phyloP scores from a whole-genome alignment of 1,140 invertebrate genomes.

The Lordiphosa collinella region DNA sequence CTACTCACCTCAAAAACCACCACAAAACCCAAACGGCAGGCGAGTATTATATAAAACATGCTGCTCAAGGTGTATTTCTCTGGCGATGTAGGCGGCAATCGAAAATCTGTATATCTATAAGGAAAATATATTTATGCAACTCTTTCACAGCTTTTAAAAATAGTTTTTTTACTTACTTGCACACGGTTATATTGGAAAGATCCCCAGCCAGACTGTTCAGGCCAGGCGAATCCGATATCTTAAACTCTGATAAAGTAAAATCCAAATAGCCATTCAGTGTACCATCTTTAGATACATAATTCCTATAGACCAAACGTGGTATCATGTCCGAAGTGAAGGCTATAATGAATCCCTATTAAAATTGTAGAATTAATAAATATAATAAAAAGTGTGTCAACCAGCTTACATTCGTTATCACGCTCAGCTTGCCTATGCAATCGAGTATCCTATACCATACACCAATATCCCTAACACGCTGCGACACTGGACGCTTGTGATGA shows the following conservation, averaged over 20 bases:
- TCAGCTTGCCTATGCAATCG: constrained; percentile 92
- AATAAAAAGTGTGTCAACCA: no score
- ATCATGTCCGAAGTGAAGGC: constrained; percentile 99
- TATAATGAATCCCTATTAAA: constrained; percentile 94
- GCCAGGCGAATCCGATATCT: constrained; percentile 86
- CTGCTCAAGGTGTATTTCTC: constrained; percentile 86
- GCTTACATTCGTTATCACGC: constrained; percentile 96
- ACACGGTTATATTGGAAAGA: constrained; percentile 50
- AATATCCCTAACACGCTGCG: constrained; percentile 91
- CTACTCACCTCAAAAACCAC: constrained; percentile 93
- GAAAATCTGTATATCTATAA: constrained; percentile 84
- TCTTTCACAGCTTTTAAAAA: background rate
- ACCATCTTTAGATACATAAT: constrained; percentile 82
- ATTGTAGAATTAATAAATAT: background rate
- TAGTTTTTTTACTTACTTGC: constrained; percentile 76
- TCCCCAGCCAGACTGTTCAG: constrained; percentile 62
- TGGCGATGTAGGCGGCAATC: constrained; percentile 85
- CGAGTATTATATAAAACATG: constrained; percentile 95
- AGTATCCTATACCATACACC: constrained; percentile 96
- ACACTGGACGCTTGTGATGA: constrained; percentile 91
- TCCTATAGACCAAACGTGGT: constrained; percentile 91
- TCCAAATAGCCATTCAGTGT: constrained; percentile 90
- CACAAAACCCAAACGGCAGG: constrained; percentile 93
- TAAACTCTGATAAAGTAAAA: constrained; percentile 90
- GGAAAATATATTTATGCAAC: background rate